Evolutionary conservation across 2,113 vertebrate species (phyloP).

Genomic region (Morone saxatilis): DNA sequence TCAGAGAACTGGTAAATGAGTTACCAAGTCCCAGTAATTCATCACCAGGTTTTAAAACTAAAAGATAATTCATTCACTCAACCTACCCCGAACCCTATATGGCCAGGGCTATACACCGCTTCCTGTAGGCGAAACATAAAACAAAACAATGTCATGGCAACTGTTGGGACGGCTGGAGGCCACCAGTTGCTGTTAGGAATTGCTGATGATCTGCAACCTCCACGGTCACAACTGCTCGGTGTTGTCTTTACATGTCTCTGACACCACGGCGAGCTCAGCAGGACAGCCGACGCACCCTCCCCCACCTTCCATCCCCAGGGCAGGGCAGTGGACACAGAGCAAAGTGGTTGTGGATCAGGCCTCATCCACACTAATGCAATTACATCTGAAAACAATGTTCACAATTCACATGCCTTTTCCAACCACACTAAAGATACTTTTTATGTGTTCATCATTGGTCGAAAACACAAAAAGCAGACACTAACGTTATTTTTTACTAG

Average conservation of each 20-base stretch:
- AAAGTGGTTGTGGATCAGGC: slow-evolving; percentile 1
- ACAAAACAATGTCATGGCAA: slow-evolving; percentile 74
- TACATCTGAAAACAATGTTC: background rate
- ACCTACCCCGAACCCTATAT: slow-evolving; percentile 56
- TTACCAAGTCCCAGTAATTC: slow-evolving; percentile 72
- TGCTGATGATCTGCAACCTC: slow-evolving; percentile 76
- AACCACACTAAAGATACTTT: too few relatives aligned
- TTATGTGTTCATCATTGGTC: too few relatives aligned
- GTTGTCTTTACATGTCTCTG: slow-evolving; percentile 75
- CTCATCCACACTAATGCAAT: background rate
- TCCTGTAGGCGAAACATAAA: slow-evolving; percentile 69
- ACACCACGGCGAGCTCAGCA: slow-evolving; percentile 56
- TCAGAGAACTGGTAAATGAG: slow-evolving; percentile 72
- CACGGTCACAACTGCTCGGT: slow-evolving; percentile 72
- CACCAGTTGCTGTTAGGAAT: slow-evolving; percentile 82
- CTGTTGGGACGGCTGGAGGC: slow-evolving; percentile 72
- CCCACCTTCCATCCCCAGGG: slow-evolving; percentile 30
- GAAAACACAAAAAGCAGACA: too few relatives aligned
- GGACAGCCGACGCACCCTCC: slow-evolving; percentile 33
- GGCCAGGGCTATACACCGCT: slow-evolving; percentile 45
- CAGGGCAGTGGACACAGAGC: slow-evolving; percentile 27
- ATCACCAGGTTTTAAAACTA: slow-evolving; percentile 74
- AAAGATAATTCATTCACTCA: slow-evolving; percentile 77
- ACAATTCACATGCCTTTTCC: too few relatives aligned
- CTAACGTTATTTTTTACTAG: background rate